These are phyloP conservation scores for Xestobium rufovillosum DNA, from an alignment of 2,888 invertebrate genomes.

Conservation along the genomic window DNA sequence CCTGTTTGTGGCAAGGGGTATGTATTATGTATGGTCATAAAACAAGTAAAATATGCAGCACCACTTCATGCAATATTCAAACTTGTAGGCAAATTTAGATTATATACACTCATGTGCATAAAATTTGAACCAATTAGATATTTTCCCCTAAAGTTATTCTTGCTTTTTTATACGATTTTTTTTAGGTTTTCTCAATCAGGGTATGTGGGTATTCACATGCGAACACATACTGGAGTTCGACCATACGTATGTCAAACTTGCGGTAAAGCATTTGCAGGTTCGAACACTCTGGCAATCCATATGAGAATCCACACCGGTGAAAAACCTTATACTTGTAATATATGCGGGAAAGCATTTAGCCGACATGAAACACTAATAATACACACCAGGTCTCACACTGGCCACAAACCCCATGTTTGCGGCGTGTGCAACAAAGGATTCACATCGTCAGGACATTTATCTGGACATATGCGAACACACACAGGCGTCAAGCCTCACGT, in stretches of 20 bases:
- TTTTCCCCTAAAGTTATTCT: too few relatives aligned
- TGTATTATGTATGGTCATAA: slow-evolving; percentile 11
- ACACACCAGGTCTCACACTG: slow-evolving; percentile 41
- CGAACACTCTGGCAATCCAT: slow-evolving; percentile 41
- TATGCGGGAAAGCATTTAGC: slow-evolving; percentile 40
- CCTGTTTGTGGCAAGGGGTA: slow-evolving; percentile 43
- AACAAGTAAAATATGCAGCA: too few relatives aligned
- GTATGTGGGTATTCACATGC: slow-evolving; percentile 43
- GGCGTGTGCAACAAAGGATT: slow-evolving; percentile 39
- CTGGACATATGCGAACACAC: slow-evolving; percentile 41
- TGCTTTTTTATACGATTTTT: too few relatives aligned
- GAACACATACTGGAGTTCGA: slow-evolving; percentile 43
- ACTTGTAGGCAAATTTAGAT: too few relatives aligned
- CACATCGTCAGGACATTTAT: slow-evolving; percentile 40
- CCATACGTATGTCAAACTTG: slow-evolving; percentile 43
- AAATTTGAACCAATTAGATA: too few relatives aligned
- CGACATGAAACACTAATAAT: slow-evolving; percentile 41
- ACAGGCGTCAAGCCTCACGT: slow-evolving; percentile 41
- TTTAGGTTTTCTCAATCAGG: slow-evolving; percentile 43
- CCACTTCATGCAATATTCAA: too few relatives aligned
- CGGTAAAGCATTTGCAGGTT: slow-evolving; percentile 43
- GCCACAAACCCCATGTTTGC: slow-evolving; percentile 41
- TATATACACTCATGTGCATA: too few relatives aligned
- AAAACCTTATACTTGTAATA: slow-evolving; percentile 39
- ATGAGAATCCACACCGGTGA: slow-evolving; percentile 42